Evolutionary conservation across 2,888 invertebrate genomes (phyloP), one percentile per base, ranked within the genome.

Genomic region (Tenthredo amoena): DNA sequence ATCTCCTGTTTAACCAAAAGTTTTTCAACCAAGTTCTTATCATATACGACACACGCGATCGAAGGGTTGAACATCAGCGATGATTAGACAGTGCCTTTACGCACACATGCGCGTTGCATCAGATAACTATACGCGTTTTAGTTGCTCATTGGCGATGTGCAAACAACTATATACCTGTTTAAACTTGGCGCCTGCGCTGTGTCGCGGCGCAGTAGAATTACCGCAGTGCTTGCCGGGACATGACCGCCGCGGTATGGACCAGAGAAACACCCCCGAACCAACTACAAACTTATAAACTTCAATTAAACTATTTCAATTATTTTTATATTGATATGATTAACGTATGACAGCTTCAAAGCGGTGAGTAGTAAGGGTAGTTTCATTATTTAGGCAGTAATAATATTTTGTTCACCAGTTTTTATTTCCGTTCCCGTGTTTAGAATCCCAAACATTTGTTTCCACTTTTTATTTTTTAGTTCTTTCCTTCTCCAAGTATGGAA

Each of bases 161-260:
- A 58, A 84, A 74, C 84, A n/a, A 74, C 50, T 77, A 77, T 77
- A 77, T 55, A 71, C 55, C 47, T 40, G 72, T 72, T 84, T 74
- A 50, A 84, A 84, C 37, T 84, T 74, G 43, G 84, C 84, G 74
- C 74, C 74, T 84, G 84, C 84, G 84, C 55, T 37, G 71, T 71
- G 34, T 18, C 71, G 71, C 71, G 71, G 72, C 84, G 84, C 84
- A 72, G 72, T 74, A 74, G 74, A 55, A 55, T 84, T 84, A 43
- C 84, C 84, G 84, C 55, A 84, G 84, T 84, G 74, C 58, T 47
- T 74, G 40, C 47, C 58, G 58, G 72, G 84, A 68, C 74, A 84
- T 84, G 84, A 84, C 40, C 84, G 76, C 84, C 74, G 74, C 58
- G 74, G 74, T 58, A 84, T 76, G 74, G 50, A 77, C 77, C 31